Base-by-base conservation (phyloP, 2,797 vertebrate genomes). In the Lateolabrax maculatus region DNA sequence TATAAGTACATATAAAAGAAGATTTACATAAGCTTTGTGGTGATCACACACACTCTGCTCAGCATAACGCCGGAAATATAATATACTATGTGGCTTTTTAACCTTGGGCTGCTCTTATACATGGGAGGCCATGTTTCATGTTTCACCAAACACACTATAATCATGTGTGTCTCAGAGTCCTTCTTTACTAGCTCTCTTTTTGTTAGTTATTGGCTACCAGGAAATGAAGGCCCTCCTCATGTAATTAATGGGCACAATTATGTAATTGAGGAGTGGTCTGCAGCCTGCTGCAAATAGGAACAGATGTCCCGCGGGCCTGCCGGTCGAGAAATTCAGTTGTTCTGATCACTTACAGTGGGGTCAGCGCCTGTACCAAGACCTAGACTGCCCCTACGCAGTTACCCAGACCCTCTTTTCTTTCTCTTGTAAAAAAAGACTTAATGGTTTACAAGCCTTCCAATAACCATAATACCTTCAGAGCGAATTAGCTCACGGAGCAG, bases 191-290 rank as follows among this genome's bases (percentile, higher is more conserved):
- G 68, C 79, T 79, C 60, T 80, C 80, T 77, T 84, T 83, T 84
- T 81, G 77, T 84, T 84, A 78, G 84, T 90, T 93, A 90, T 84
- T 85, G 84, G 85, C 90, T 52, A 62, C 52, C 84, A 91, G 91
- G 90, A 93, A 91, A 90, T 83, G 84, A 91, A 85, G 85, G 81
- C 89, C 86, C 82, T 75, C 71, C 74, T 80, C 61, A 1, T 79
- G 84, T 92, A 95, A 95, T 95, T 95, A 94, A 96, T 93, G 90
- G 90, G 81, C 51, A 80, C 88, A 95, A 94, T 96, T 94, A 95
- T 94, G 89, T 92, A 90, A 93, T 89, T 90, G 88, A 91, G 90
- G 84, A 92, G 88, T 79, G 92, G 91, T 92, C 92, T 92, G 90
- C 90, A 88, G 71, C 79, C 61, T 74, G 78, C 84, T 73, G 66